Percentiles rank a stretch among this genome's conserved stretches.
phyloP scores from a whole-genome alignment of 2,797 vertebrate species.

The Oreortyx pictus region DNA sequence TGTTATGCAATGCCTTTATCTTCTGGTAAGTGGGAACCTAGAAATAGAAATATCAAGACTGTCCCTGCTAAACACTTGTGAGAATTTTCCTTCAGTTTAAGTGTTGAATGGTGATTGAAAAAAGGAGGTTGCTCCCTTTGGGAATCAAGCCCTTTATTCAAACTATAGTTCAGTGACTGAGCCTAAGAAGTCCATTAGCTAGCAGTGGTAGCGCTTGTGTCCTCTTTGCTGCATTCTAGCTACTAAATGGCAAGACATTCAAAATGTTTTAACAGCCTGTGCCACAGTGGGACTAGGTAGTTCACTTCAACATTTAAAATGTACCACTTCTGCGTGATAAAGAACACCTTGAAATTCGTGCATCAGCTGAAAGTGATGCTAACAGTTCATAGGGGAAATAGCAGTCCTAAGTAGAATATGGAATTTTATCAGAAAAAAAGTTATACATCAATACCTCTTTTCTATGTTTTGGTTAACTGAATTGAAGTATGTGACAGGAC shows the following conservation, averaged over 20 bases:
- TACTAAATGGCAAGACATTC: background rate
- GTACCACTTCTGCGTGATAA: background rate
- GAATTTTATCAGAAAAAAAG: background rate
- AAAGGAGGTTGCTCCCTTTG: background rate
- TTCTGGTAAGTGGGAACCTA: background rate
- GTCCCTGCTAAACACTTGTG: background rate
- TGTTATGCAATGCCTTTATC: background rate
- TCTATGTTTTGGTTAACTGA: background rate
- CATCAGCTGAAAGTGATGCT: background rate
- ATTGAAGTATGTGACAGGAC: background rate
- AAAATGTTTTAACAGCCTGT: background rate
- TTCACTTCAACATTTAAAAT: background rate
- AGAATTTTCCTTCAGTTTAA: background rate
- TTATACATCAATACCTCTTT: background rate
- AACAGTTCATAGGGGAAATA: background rate
- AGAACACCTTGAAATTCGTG: background rate
- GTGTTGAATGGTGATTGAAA: background rate
- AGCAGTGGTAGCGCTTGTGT: background rate
- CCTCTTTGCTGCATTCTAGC: background rate
- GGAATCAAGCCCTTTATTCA: background rate
- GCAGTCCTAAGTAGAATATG: background rate
- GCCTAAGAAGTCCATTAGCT: constrained; percentile 18
- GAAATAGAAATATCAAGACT: background rate
- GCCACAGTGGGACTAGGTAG: background rate
- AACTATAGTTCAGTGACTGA: constrained; percentile 8